phyloP scores from a whole-genome alignment of 1,140 invertebrate species.

The Zaprionus africanus region DNA sequence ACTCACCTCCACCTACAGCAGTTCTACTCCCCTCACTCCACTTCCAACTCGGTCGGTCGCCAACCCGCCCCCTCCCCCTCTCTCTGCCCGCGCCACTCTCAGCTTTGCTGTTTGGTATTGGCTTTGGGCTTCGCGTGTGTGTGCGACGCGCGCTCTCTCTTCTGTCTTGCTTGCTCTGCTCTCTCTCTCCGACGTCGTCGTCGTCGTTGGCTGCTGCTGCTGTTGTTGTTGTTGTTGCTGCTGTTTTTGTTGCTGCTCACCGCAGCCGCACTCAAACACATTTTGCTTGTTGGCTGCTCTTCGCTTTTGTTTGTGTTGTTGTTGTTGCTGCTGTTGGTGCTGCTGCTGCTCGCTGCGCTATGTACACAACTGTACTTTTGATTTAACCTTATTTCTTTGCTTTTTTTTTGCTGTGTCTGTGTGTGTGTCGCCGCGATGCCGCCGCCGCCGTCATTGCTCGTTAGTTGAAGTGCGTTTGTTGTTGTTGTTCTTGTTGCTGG shows the following conservation, averaged over 20 bases:
- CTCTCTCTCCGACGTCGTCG: constrained; percentile 27
- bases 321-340: constrained; percentile 51
- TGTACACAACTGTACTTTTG: constrained; percentile 83
- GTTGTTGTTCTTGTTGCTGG: constrained; percentile 26
- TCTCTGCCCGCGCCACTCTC: constrained; percentile 45
- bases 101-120: constrained; percentile 53
- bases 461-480: constrained; percentile 28
- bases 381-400: constrained; percentile 82
- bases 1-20: neutral
- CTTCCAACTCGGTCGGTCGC: constrained; percentile 42
- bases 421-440: constrained; percentile 37
- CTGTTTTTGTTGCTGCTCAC: constrained; percentile 58
- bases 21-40: constrained; percentile 11
- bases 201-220: constrained; percentile 27
- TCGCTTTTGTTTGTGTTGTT: constrained; percentile 72
- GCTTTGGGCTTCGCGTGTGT: constrained; percentile 73
- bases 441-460: constrained; percentile 36
- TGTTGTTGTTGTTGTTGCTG: constrained; percentile 25
- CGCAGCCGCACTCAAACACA: constrained; percentile 78
- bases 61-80: constrained; percentile 30
- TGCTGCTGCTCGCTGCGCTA: constrained; percentile 76
- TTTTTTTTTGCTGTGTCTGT: constrained; percentile 57
- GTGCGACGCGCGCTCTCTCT: constrained; percentile 73
- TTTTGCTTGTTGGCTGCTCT: constrained; percentile 71
- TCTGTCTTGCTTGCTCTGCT: constrained; percentile 62